These are phyloP conservation scores for Standfussiana lucernea DNA, from an alignment of 2,888 invertebrate genomes.

Conservation along the genomic window DNA sequence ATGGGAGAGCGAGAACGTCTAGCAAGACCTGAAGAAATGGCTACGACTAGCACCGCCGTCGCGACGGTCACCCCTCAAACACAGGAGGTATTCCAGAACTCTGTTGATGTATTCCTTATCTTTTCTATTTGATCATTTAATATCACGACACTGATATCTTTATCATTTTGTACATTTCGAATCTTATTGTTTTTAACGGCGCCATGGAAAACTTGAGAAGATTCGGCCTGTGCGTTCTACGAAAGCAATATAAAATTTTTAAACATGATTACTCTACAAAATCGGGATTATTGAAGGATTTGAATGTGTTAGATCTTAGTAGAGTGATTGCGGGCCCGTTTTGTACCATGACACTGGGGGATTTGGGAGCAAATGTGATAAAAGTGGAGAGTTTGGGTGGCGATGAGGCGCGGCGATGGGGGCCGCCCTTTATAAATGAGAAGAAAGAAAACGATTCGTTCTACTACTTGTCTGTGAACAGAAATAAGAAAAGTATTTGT, in stretches of 20 bases:
- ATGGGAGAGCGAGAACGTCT: constrained; percentile 83
- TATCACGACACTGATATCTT: constrained; percentile 64
- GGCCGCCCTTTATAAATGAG: constrained; percentile 95
- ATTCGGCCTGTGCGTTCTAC: constrained; percentile 65
- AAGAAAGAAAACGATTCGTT: constrained; percentile 91
- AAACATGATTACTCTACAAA: constrained; percentile 75
- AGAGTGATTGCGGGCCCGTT: constrained; percentile 98
- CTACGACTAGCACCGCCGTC: constrained; percentile 86
- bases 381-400: constrained; percentile 96
- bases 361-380: constrained; percentile 97
- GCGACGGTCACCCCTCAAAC: constrained; percentile 83
- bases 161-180: constrained; percentile 36
- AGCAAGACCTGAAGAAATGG: constrained; percentile 83
- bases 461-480: constrained; percentile 97
- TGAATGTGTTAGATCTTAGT: constrained; percentile 95
- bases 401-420: constrained; percentile 98
- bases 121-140: constrained; percentile 77
- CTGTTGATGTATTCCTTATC: constrained; percentile 76
- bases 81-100: constrained; percentile 80
- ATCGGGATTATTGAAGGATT: constrained; percentile 92
- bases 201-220: constrained; percentile 71
- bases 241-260: constrained; percentile 60
- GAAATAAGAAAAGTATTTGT: constrained; percentile 98
- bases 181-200: constrained; percentile 58
- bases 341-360: constrained; percentile 98